These are phyloP conservation scores for Crypturellus undulatus DNA, from an alignment of 2,113 vertebrate genomes.

Conservation along the genomic window DNA sequence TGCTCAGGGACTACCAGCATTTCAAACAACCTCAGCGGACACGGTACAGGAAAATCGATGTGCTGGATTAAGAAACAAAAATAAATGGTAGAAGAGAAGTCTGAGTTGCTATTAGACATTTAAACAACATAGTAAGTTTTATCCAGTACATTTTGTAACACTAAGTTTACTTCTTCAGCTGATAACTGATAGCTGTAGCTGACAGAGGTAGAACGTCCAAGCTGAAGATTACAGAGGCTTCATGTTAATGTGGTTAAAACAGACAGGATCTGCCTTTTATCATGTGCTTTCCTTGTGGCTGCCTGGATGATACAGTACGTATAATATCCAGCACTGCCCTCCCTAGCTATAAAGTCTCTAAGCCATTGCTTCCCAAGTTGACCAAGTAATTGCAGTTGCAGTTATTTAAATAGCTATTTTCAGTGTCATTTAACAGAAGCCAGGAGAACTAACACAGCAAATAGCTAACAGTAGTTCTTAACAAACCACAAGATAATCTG, in stretches of 20 bases:
- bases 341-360: neutral
- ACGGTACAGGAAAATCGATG: constrained; percentile 96
- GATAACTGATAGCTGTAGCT: neutral
- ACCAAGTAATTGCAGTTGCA: neutral
- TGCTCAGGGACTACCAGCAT: constrained; percentile 97
- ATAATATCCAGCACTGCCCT: neutral
- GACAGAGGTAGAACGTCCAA: neutral
- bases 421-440: neutral
- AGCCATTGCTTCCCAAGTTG: neutral
- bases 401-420: neutral
- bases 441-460: neutral
- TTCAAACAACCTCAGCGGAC: constrained; percentile 94
- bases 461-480: neutral
- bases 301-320: neutral
- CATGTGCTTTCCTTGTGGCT: neutral
- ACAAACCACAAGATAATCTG: neutral
- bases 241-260: neutral
- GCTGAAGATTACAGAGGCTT: neutral
- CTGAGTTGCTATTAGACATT: neutral
- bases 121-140: neutral
- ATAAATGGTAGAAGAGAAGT: neutral
- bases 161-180: neutral
- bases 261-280: neutral
- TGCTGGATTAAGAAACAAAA: constrained; percentile 80
- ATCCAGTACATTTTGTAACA: neutral